Conservation (phyloP, 2,888 invertebrate genomes). For the Seladonia tumulorum region DNA sequence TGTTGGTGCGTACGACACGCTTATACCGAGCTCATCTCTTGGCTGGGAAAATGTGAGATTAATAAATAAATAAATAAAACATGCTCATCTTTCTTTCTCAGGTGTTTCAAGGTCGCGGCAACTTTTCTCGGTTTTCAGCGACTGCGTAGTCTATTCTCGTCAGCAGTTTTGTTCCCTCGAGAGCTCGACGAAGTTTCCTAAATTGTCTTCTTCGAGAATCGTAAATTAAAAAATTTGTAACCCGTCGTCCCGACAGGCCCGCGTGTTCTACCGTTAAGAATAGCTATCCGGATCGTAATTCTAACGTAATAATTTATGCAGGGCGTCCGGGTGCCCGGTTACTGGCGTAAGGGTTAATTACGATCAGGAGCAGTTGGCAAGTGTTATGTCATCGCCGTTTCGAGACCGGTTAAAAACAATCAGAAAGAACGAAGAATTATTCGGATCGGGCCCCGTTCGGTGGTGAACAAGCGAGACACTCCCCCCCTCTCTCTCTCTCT, state of each 20-base stretch:
- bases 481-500: neutral
- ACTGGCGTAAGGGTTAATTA: neutral
- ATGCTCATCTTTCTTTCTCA: neutral
- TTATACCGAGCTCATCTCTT: too few relatives aligned
- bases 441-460: constrained; percentile 38
- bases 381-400: constrained; percentile 48
- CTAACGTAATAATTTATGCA: neutral
- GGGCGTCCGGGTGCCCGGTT: neutral
- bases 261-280: neutral
- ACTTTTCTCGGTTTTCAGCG: neutral
- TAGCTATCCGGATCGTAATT: neutral
- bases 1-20: too few relatives aligned
- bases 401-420: constrained; percentile 37
- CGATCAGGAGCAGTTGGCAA: neutral
- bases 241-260: neutral
- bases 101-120: neutral
- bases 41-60: too few relatives aligned
- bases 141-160: neutral
- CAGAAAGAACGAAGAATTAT: constrained; percentile 38
- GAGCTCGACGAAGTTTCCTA: neutral
- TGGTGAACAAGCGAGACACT: neutral
- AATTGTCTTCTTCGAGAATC: neutral
- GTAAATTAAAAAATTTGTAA: constrained; percentile 1
- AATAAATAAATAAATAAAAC: too few relatives aligned
- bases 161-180: neutral